Evolutionary conservation across 2,797 vertebrate genomes (phyloP), one percentile per base, ranked within the genome.

Genomic region (Myripristis murdjan): DNA sequence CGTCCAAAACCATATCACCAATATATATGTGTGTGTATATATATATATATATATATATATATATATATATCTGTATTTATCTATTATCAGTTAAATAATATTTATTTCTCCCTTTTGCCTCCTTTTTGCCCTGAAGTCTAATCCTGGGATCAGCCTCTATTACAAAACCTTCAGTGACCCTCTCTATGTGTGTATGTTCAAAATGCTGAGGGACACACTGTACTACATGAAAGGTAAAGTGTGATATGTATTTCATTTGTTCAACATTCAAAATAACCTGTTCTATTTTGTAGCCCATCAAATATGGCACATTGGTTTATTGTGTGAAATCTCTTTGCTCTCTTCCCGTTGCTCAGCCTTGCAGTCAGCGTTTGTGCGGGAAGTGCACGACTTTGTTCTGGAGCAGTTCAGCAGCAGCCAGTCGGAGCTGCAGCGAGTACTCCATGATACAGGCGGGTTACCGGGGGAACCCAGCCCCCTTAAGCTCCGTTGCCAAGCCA

Each of bases 361-460:
- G 71, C 96, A 96, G 26, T 90, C 94, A 0, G 80, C 92, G 0
- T 98, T 97, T 85, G 97, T 98, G 68, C 96, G 97, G 67, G 97
- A 99, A 78, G 94, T 98, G 11, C 97, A 99, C 1, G 98, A 99
- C 88, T 99, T 98, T 87, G 97, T 98, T 7, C 91, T 98, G 77
- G 97, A 98, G 73, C 97, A 99, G 68, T 99, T 98, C 76, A 99
- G 96, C 90, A 96, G 91, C 63, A 99, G 97, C 80, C 98, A 98
- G 14, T 95, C 96, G 1, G 97, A 98, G 75, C 93, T 99, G 61
- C 98, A 99, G 94, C 96, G 96, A 73, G 95, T 97, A 47, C 95
- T 99, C 11, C 96, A 98, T 1, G 96, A 98, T 1, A 86, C 95
- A 0, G 96, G 95, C 49, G 94, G 94, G 24, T 76, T 96, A 81